Base-by-base conservation (phyloP, 2,888 invertebrate species). In the Nemoura dubitans region DNA sequence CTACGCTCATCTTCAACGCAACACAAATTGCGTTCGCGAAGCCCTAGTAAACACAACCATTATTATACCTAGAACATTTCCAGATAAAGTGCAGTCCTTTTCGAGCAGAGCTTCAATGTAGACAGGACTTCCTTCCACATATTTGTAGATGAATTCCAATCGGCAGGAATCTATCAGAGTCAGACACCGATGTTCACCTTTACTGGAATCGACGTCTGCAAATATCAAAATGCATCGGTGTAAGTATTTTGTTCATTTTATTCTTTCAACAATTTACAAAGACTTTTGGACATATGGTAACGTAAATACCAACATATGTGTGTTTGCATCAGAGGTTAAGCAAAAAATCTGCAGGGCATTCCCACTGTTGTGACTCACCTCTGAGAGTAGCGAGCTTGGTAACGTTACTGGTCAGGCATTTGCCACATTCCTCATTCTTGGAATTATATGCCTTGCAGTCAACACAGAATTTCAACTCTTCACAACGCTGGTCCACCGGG, bases 381-480 rank as follows among this genome's bases (percentile, higher is more conserved):
- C 59, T 59, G 59, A 59, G 59, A 2, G 21, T 21, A 59, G 10
- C 59, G 2, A 21, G 14, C 21, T 59, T 59, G 59, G 59, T 59
- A 59, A 59, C 59, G 21, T 59, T 78, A 0, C 3, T 1, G 5
- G n/a, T 14, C 26, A 26, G 6, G 28, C 78, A 78, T 28, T 78
- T 78, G 1, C 26, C 78, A 26, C 78, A 78, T 1, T 78, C 78
- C 10, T 78, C 26, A 26, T 26, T 2, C 26, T 27, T 78, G 7
- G 26, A 28, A 27, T 82, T 43, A 16, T 78, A 42, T 1, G 92
- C 93, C 87, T 92, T 91, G 89, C 97, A 97, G 90, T 94, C 93
- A 0, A 96, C 96, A 90, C 96, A 96, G 42, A 93, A 93, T 89
- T 94, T 93, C 87, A 96, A 93, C 88, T 95, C 94, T 85, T 94